Evolutionary conservation across 2,113 vertebrate species (phyloP).

Genomic region (Pyxicephalus adspersus): DNA sequence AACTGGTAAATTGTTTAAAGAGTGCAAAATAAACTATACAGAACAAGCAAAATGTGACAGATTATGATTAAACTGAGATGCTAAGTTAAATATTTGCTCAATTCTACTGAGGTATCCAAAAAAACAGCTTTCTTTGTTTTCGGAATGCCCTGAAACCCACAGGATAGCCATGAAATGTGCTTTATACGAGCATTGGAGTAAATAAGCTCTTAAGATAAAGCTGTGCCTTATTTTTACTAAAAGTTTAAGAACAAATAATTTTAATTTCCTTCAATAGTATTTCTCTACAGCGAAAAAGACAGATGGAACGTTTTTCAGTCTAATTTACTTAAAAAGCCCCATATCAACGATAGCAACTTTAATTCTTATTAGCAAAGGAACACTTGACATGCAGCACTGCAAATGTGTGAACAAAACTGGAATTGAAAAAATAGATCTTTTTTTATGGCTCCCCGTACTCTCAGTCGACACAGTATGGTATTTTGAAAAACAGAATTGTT

Average conservation of each 20-base stretch:
- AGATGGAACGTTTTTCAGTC: conserved; percentile 37
- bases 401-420: conserved; percentile 39
- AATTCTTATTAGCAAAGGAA: conserved; percentile 51
- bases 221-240: background rate
- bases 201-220: background rate
- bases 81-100: too few relatives aligned
- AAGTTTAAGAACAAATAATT: conserved; percentile 14
- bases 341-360: conserved; percentile 43
- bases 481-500: conserved; percentile 27
- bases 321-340: conserved; percentile 38
- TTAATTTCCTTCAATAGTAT: conserved; percentile 10
- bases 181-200: too few relatives aligned
- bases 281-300: background rate
- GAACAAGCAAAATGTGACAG: too few relatives aligned
- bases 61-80: too few relatives aligned
- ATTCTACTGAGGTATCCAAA: too few relatives aligned
- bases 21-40: too few relatives aligned
- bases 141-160: too few relatives aligned
- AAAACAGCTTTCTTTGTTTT: too few relatives aligned
- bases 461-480: background rate
- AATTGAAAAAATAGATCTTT: conserved; percentile 51
- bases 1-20: too few relatives aligned
- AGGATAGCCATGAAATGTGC: too few relatives aligned
- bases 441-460: conserved; percentile 40
- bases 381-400: conserved; percentile 43